Evolutionary conservation across 2,113 vertebrate species (phyloP).

Genomic region (Dasyurus viverrinus): DNA sequence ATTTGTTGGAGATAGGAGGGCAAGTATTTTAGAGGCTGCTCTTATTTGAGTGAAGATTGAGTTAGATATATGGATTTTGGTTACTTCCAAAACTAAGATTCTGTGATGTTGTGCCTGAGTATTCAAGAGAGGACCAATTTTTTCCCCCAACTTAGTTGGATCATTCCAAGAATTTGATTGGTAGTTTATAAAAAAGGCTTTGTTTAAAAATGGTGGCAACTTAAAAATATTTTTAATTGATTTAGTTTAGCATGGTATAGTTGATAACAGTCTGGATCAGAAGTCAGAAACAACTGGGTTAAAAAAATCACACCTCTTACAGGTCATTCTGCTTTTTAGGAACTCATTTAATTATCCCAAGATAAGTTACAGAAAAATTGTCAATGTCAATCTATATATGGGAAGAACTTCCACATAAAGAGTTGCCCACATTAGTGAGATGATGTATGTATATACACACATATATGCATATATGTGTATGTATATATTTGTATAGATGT

Average conservation of each 20-base stretch:
- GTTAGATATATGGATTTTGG: neutral
- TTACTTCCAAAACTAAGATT: neutral
- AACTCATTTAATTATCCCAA: neutral
- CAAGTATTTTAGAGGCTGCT: neutral
- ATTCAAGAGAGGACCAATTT: neutral
- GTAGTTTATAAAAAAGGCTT: neutral
- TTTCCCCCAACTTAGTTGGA: neutral
- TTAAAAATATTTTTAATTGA: neutral
- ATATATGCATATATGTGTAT: too few species aligned
- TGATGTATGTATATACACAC: neutral
- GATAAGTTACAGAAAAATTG: neutral
- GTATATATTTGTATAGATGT: too few species aligned
- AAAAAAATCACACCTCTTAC: neutral
- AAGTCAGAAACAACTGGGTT: neutral
- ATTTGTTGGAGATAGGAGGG: neutral
- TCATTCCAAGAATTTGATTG: neutral
- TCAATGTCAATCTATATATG: neutral
- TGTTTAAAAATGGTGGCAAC: neutral
- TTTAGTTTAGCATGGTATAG: neutral
- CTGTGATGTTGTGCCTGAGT: neutral
- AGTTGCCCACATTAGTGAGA: neutral
- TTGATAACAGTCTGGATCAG: neutral
- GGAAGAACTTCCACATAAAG: neutral
- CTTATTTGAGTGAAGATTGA: neutral
- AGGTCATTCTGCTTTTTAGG: neutral